Conservation (phyloP, 2,113 vertebrate genomes). For the Columba janthina region DNA sequence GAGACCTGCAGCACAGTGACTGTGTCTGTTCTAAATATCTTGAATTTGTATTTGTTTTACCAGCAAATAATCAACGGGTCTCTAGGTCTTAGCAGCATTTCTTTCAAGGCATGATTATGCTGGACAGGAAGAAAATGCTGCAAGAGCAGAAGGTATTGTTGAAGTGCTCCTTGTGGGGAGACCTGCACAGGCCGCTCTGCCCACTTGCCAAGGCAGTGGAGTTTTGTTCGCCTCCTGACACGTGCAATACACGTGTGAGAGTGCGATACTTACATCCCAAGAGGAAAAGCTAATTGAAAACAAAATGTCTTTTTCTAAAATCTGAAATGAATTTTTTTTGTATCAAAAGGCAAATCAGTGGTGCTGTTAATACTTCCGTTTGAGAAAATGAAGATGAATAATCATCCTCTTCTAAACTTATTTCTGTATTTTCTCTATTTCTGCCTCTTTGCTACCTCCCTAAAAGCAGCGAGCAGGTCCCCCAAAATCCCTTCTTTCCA, state of each 20-base stretch:
- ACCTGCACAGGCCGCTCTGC: background rate
- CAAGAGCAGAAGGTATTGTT: background rate
- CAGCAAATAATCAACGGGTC: background rate
- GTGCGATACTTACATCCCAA: background rate
- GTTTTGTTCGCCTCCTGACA: background rate
- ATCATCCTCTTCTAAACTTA: background rate
- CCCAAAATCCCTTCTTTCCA: background rate
- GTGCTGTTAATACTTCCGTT: background rate
- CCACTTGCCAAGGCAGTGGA: background rate
- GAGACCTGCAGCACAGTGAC: background rate
- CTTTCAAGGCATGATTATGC: background rate
- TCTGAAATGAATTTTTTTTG: background rate
- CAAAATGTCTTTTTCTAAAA: background rate
- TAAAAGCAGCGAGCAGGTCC: background rate
- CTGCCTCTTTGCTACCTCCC: background rate
- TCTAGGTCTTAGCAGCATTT: background rate
- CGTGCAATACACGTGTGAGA: background rate
- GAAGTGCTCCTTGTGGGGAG: background rate
- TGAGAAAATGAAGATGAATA: slow-evolving; percentile 23
- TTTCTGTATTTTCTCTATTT: background rate
- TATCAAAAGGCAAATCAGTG: background rate
- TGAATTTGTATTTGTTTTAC: background rate
- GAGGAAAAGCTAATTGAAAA: background rate
- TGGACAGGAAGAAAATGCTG: slow-evolving; percentile 6
- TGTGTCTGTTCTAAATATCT: background rate